phyloP scores from a whole-genome alignment of 2,888 invertebrate genomes.

The Drosophila prostipennis region DNA sequence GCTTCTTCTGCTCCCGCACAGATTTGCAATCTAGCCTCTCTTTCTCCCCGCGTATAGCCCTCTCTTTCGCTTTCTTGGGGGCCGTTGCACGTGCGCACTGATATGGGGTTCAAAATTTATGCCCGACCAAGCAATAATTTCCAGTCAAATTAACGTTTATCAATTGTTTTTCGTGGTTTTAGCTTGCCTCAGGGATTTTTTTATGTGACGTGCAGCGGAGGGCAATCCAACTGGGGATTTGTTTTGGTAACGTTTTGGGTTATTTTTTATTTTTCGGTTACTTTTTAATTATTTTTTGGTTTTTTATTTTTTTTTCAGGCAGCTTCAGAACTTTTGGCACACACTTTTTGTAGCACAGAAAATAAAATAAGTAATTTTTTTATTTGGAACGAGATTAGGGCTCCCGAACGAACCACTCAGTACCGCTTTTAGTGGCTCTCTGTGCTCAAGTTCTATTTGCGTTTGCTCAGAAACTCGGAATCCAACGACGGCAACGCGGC shows the following conservation, averaged over 20 bases:
- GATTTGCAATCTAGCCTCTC: constrained; percentile 7
- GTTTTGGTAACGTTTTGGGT: background rate
- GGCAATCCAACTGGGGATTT: no score
- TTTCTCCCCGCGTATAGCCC: background rate
- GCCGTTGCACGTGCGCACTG: constrained; percentile 63
- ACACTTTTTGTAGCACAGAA: constrained; percentile 12
- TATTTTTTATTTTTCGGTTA: background rate
- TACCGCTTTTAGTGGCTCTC: constrained; percentile 47
- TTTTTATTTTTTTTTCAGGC: background rate
- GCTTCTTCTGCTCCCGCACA: constrained; percentile 16
- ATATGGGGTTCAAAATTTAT: background rate
- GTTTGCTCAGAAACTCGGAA: constrained; percentile 65
- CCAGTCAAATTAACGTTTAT: background rate
- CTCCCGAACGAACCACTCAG: constrained; percentile 27
- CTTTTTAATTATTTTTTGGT: background rate
- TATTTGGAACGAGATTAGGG: constrained; percentile 4
- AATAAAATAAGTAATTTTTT: constrained; percentile 8
- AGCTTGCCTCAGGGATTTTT: constrained; percentile 30
- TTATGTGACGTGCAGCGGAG: background rate
- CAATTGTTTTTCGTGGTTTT: constrained; percentile 1
- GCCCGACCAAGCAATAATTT: constrained; percentile 2
- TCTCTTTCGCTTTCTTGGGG: constrained; percentile 19
- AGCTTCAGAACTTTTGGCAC: constrained; percentile 6
- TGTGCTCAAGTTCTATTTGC: constrained; percentile 70
- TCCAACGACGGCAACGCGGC: constrained; percentile 35